Base-by-base conservation (phyloP, 2,888 invertebrate species). In the Seladonia tumulorum region DNA sequence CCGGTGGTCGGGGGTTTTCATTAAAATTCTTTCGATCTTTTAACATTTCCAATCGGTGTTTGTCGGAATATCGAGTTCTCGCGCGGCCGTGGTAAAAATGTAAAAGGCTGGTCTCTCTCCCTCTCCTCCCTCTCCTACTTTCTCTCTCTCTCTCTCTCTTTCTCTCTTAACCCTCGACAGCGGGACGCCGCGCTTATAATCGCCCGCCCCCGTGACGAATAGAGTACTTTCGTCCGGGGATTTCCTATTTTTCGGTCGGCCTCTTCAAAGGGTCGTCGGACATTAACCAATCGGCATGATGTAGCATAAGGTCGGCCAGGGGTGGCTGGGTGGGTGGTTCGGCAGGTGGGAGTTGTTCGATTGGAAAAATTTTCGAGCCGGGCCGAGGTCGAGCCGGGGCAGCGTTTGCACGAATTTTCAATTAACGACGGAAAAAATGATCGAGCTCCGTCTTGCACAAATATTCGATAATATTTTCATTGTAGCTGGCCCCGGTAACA, bases 11-110 rank as follows among this genome's bases (percentile, higher is more conserved):
- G 90, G 94, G 93, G 93, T 93, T 95, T 95, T 94, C 94, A 95
- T 94, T 94, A 94, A 95, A 95, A 94, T 94, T 94, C 94, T 94
- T 95, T 94, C 94, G 94, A 93, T 94, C 95, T 94, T 95, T 94
- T 93, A 94, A 93, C 93, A 93, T 93, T 93, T 93, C 93, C 91
- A 89, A 89, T 91, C 90, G 91, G 88, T 91, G 91, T 91, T 91
- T 91, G 90, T 91, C 90, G 90, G 91, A 88, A 91, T 90, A 91
- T 91, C 90, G 90, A 89, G 90, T 90, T 90, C 90, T 90, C 89
- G 85, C 89, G 90, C 86, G 87, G 76, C 79, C 87, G 70, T 88
- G 88, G 89, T 87, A 89, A 89, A 89, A 89, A 88, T 86, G 89
- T 89, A 89, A 89, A 89, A 87, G 89, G 88, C 78, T 66, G 45